phyloP scores from a whole-genome alignment of 2,888 invertebrate genomes.

The Idaea aversata region DNA sequence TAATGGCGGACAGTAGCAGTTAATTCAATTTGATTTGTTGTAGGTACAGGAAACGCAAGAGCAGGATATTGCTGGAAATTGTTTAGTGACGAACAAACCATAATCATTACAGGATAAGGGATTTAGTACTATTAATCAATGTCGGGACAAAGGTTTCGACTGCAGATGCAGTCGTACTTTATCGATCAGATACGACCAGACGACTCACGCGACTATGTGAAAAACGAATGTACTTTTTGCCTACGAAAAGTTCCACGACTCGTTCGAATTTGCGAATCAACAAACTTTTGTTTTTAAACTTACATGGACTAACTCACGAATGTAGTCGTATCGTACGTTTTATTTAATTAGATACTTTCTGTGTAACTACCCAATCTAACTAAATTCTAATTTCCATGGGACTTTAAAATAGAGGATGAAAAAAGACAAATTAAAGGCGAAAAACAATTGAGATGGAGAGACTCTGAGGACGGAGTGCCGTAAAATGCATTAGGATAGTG shows the following conservation, averaged over 20 bases:
- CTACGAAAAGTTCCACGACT: constrained; percentile 41
- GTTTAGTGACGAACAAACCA: neutral
- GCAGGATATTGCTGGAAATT: constrained; percentile 5
- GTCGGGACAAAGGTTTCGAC: constrained; percentile 22
- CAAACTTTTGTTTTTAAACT: constrained; percentile 36
- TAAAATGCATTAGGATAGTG: too few relatives aligned
- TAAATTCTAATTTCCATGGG: neutral
- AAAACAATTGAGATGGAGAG: neutral
- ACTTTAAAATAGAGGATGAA: neutral
- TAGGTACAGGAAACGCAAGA: constrained; percentile 9
- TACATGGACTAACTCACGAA: constrained; percentile 24
- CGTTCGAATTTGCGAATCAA: constrained; percentile 37
- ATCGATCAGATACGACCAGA: constrained; percentile 65
- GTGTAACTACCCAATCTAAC: neutral
- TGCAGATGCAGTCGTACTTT: constrained; percentile 48
- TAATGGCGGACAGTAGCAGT: constrained; percentile 23
- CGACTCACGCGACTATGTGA: constrained; percentile 57
- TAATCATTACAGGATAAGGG: neutral
- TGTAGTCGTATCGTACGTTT: constrained; percentile 18
- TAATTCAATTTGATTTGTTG: constrained; percentile 15
- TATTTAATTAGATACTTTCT: constrained; percentile 18
- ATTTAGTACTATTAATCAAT: neutral
- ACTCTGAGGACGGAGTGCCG: too few relatives aligned
- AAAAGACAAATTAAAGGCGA: neutral
- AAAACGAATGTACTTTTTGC: constrained; percentile 66